phyloP scores from a whole-genome alignment of 2,113 vertebrate species.

The Centropus bengalensis region DNA sequence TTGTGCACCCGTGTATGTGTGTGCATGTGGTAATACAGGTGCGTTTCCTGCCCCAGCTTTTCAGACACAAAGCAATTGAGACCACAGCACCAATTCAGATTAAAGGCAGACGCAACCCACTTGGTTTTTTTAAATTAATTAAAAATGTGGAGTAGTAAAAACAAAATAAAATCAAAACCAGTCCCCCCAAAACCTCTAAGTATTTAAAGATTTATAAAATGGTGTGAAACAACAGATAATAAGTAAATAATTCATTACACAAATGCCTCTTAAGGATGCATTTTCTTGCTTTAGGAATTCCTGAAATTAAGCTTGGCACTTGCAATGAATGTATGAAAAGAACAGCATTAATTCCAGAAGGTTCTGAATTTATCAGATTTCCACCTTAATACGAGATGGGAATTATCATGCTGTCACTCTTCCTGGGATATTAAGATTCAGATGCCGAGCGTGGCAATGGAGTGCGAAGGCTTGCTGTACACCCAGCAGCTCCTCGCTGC shows the following conservation, averaged over 20 bases:
- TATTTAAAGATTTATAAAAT: background rate
- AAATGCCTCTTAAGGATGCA: background rate
- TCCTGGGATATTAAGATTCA: background rate
- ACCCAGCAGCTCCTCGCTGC: background rate
- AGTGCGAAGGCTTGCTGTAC: background rate
- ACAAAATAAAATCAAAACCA: background rate
- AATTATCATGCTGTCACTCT: conserved; percentile 45
- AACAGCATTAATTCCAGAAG: background rate
- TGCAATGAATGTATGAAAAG: background rate
- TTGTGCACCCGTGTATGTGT: rapidly evolving
- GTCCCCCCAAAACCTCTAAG: background rate
- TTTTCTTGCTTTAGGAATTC: background rate
- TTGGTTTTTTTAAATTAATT: background rate
- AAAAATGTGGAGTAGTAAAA: background rate
- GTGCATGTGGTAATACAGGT: rapidly evolving
- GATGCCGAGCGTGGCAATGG: rapidly evolving
- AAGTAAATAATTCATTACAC: conserved; percentile 13
- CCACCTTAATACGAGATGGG: background rate
- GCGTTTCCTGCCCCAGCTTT: background rate
- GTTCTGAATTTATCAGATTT: conserved; percentile 4
- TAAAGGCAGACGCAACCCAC: background rate
- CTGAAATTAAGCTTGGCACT: background rate
- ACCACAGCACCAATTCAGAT: background rate
- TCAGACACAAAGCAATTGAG: background rate
- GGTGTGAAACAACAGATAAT: background rate